A percentile compares a stretch with the other conserved stretches of the same genome.
Conservation (phyloP, 1,140 invertebrate species). For the Oppia nitens region DNA sequence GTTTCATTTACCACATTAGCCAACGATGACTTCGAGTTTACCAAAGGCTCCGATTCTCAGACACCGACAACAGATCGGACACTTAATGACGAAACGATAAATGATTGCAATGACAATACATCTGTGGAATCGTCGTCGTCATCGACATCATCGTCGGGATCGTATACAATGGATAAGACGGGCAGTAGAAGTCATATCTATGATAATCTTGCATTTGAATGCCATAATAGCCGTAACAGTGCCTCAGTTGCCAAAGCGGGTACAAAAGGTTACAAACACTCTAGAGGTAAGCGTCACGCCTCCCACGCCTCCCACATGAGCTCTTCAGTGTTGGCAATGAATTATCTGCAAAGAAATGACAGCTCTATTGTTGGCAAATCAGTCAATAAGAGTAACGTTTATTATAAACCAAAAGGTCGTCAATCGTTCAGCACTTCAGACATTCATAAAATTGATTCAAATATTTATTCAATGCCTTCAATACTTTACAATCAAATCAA, state of each 20-base stretch:
- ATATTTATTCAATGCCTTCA: background rate
- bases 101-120: background rate
- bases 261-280: too few species aligned
- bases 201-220: background rate
- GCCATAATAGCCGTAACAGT: background rate
- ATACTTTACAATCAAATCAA: background rate
- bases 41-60: background rate
- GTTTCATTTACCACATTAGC: conserved; percentile 43
- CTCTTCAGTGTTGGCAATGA: background rate
- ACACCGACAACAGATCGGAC: background rate
- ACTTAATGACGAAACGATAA: background rate
- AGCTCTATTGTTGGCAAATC: background rate
- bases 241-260: too few species aligned
- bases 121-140: too few species aligned
- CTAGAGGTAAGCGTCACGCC: too few species aligned
- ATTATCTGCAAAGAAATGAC: background rate
- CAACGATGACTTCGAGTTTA: conserved; percentile 45
- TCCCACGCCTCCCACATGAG: background rate
- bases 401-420: background rate
- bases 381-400: background rate
- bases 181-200: background rate
- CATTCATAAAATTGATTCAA: background rate
- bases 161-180: background rate
- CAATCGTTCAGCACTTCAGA: background rate
- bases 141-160: background rate